Evolutionary conservation across 2,797 vertebrate species (phyloP), one percentile per base, ranked within the genome.

Genomic region (Merluccius polli): DNA sequence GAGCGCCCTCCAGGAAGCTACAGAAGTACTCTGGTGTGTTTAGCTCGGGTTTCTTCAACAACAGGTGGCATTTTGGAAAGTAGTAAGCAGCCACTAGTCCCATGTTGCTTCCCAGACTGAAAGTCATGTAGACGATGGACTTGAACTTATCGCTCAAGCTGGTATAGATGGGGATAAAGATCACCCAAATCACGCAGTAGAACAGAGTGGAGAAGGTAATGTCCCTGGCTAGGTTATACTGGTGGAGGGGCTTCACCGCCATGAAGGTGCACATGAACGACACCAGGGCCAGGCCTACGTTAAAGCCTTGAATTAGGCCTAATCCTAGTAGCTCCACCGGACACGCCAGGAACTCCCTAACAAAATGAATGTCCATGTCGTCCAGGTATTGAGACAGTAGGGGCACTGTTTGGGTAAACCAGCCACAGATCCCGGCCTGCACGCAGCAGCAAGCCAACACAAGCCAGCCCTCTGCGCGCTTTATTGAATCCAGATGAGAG

Each of bases 201-300:
- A 87, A 75, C 31, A 98, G 84, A 31, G 83, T 90, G 72, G 93
- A 90, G 0, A 97, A 95, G 5, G 95, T 96, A 85, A 98, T 94
- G 75, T 96, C 93, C 0, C 95, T 93, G 72, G 96, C 94, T 0
- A 94, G 70, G 63, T 96, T 95, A 82, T 96, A 96, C 78, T 89
- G 93, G 48, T 89, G 89, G 0, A 87, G 87, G 0, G 83, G 88
- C 32, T 89, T 93, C 27, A 90, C 87, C 0, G 95, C 95, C 95
- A 96, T 95, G 89, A 98, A 99, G 0, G 96, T 97, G 87, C 94
- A 93, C 81, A 97, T 93, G 84, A 98, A 95, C 5, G 94, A 96
- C 7, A 89, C 0, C 0, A 94, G 85, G 0, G 95, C 94, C 83
- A 97, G 67, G 2, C 72, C 21, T 35, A 35, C 16, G 0, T 95